Evolutionary conservation across 1,140 invertebrate genomes (phyloP).

Genomic region (Drosophila rhopaloa): DNA sequence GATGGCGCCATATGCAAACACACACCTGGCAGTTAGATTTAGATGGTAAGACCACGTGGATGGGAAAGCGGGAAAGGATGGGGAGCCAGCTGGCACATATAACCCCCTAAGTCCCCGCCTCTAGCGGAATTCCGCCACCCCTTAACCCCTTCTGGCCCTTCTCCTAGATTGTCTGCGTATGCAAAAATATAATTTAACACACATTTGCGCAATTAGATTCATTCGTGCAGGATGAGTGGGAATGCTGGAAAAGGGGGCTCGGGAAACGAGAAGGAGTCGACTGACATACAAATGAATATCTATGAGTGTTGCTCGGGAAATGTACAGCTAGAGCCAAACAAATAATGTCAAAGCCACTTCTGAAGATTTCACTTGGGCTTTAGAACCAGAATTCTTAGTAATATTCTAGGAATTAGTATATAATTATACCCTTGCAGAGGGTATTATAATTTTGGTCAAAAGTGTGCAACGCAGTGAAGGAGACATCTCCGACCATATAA

Average conservation of each 20-base stretch:
- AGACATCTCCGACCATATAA: no score
- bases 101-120: conserved; percentile 14
- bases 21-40: conserved; percentile 57
- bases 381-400: no score
- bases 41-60: conserved; percentile 33
- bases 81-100: conserved; percentile 42
- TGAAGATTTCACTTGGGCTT: no score
- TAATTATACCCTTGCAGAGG: no score
- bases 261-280: conserved; percentile 27
- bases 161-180: conserved; percentile 71
- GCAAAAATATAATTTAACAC: conserved; percentile 83
- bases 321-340: not conserved
- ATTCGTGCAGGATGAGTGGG: conserved; percentile 66
- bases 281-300: conserved; percentile 81
- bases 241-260: conserved; percentile 9
- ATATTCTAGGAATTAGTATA: no score
- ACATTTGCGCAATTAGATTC: conserved; percentile 83
- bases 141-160: conserved; percentile 31
- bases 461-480: no score
- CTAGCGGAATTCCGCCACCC: conserved; percentile 7
- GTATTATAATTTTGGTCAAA: no score
- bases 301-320: conserved; percentile 61
- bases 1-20: conserved; percentile 36
- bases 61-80: not conserved
- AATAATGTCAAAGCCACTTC: no score